A percentile compares a stretch with the other conserved stretches of the same genome.
Evolutionary conservation across 64 coral and sea anemone genomes (phyloP).

Genomic region (Cladopsammia gracilis): DNA sequence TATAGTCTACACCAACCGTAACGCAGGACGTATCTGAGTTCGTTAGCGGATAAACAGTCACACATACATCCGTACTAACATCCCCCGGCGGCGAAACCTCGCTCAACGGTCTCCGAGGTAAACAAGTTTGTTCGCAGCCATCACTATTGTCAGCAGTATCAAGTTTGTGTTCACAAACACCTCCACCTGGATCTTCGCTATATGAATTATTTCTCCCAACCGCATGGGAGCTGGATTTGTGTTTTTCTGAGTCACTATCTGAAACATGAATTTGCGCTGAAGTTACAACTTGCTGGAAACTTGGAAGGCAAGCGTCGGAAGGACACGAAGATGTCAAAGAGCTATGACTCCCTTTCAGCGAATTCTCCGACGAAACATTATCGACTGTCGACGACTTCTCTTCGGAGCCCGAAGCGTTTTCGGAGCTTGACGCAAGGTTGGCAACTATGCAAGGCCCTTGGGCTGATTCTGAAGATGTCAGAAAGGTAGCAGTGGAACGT

Average conservation of each 20-base stretch:
- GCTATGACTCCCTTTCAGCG: slow-evolving; percentile 78
- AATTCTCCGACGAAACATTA: slow-evolving; percentile 79
- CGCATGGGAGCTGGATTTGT: slow-evolving; percentile 29
- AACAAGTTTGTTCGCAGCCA: background rate
- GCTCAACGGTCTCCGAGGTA: background rate
- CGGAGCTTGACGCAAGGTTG: slow-evolving; percentile 37
- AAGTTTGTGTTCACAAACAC: background rate
- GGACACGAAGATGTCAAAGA: slow-evolving; percentile 79
- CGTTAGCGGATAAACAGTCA: slow-evolving; percentile 30
- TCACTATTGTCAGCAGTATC: background rate
- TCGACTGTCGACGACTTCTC: slow-evolving; percentile 76
- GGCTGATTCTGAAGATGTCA: slow-evolving; percentile 78
- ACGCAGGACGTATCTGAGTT: slow-evolving; percentile 20
- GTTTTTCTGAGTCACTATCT: slow-evolving; percentile 89
- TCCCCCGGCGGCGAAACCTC: background rate
- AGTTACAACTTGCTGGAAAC: slow-evolving; percentile 76
- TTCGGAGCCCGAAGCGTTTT: slow-evolving; percentile 75
- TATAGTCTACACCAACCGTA: background rate
- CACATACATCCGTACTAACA: slow-evolving; percentile 6
- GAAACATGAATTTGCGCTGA: slow-evolving; percentile 84
- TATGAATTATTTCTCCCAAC: slow-evolving; percentile 31
- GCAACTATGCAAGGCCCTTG: slow-evolving; percentile 66
- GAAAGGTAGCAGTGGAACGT: slow-evolving; percentile 88
- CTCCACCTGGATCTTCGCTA: slow-evolving; percentile 43
- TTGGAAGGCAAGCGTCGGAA: slow-evolving; percentile 61